Conservation (phyloP, 2,888 invertebrate species). For the Malthinus flaveolus region DNA sequence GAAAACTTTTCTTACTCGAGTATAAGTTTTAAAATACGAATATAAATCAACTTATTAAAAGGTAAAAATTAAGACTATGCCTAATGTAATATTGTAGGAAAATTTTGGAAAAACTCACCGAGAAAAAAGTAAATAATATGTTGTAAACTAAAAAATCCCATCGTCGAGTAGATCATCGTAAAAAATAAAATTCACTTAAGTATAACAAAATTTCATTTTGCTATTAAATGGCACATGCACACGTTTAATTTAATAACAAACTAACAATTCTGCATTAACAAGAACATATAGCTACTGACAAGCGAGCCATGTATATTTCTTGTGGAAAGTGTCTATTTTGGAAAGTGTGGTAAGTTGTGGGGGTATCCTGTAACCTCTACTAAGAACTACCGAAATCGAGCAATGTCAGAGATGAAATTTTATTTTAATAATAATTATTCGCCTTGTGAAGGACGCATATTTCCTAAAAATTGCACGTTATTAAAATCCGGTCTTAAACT, state of each 20-base stretch:
- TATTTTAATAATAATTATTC: constrained; percentile 15
- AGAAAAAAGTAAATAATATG: no score
- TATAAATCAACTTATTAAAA: no score
- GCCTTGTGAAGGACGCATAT: constrained; percentile 23
- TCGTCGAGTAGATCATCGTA: no score
- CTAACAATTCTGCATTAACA: neutral
- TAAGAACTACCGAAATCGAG: constrained; percentile 16
- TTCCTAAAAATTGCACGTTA: constrained; percentile 3
- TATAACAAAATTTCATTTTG: no score
- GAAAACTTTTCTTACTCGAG: no score
- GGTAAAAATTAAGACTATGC: no score
- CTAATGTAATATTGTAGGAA: no score
- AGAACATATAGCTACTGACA: constrained; percentile 1
- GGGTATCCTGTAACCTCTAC: constrained; percentile 15
- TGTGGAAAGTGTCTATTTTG: constrained; percentile 23
- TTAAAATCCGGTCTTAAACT: neutral
- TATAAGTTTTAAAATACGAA: no score
- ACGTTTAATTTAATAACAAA: constrained; percentile 3
- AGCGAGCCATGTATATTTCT: neutral
- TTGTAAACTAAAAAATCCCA: no score
- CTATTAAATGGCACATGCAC: constrained; percentile 1
- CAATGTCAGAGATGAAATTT: constrained; percentile 26
- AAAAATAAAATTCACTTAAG: no score
- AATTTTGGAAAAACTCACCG: no score
- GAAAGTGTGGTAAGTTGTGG: constrained; percentile 26